Percentiles rank a stretch among this genome's conserved stretches.
Conservation (phyloP, 1,140 invertebrate species). For the Aradophagus sp. region DNA sequence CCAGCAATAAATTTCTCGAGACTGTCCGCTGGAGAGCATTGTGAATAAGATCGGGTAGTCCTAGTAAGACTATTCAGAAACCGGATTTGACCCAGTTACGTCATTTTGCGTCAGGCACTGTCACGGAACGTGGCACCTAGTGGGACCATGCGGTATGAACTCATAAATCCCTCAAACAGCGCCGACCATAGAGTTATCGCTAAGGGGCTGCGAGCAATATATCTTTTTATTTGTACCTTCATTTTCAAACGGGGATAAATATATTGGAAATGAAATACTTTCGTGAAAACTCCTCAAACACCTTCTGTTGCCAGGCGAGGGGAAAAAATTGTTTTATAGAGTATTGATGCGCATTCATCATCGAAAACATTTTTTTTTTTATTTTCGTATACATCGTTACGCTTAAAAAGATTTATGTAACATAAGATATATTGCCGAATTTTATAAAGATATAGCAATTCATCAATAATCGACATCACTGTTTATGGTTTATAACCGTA, state of each 20-base stretch:
- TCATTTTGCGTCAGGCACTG: slow-evolving; percentile 61
- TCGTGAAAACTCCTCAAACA: too few relatives aligned
- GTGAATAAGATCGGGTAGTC: slow-evolving; percentile 60
- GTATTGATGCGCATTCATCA: too few relatives aligned
- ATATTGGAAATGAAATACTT: slow-evolving; percentile 46
- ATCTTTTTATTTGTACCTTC: slow-evolving; percentile 46
- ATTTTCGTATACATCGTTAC: too few relatives aligned
- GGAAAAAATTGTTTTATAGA: too few relatives aligned
- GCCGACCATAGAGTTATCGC: too few relatives aligned
- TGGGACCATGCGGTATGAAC: slow-evolving; percentile 61
- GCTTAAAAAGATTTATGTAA: too few relatives aligned
- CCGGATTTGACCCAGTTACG: slow-evolving; percentile 68
- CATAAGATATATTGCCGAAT: too few relatives aligned
- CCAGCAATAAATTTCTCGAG: slow-evolving; percentile 64
- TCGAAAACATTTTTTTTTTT: too few relatives aligned
- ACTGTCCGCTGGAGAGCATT: slow-evolving; percentile 42
- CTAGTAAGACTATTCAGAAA: slow-evolving; percentile 49
- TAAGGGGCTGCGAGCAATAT: too few relatives aligned
- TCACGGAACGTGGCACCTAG: slow-evolving; percentile 54
- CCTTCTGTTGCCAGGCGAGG: too few relatives aligned
- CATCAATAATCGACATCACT: too few relatives aligned
- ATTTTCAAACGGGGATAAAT: slow-evolving; percentile 35
- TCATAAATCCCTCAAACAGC: slow-evolving; percentile 69
- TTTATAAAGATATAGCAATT: too few relatives aligned
- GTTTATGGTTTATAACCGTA: slow-evolving; percentile 29